A percentile compares a stretch with the other conserved stretches of the same genome.
phyloP scores from a whole-genome alignment of 2,797 vertebrate genomes.

The Gallinago stenura region DNA sequence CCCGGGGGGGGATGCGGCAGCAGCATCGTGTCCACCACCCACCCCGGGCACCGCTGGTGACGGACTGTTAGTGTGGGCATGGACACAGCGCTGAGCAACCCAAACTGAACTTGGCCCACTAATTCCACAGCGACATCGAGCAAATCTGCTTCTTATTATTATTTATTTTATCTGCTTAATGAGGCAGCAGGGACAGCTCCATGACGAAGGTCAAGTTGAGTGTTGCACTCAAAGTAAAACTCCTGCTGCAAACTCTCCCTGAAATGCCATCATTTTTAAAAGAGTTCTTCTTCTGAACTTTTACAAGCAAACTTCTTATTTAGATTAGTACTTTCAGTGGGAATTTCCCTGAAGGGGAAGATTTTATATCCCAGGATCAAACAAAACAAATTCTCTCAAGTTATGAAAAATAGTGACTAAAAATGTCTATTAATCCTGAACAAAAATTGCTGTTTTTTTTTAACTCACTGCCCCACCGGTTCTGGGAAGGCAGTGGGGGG shows the following conservation, averaged over 20 bases:
- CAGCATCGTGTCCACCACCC: accelerated
- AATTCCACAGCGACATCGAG: neutral
- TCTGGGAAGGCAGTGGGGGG: neutral
- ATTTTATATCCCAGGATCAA: constrained; percentile 41
- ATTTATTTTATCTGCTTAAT: constrained; percentile 32
- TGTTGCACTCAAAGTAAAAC: constrained; percentile 3
- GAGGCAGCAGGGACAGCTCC: constrained; percentile 15
- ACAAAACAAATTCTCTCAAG: constrained; percentile 8
- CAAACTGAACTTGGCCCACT: neutral
- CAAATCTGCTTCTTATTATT: constrained; percentile 44
- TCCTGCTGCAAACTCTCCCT: neutral
- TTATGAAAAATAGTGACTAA: constrained; percentile 32
- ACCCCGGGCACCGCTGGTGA: accelerated
- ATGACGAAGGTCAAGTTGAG: constrained; percentile 37
- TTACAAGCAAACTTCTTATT: constrained; percentile 32
- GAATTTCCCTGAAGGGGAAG: constrained; percentile 34
- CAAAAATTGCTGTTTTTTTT: neutral
- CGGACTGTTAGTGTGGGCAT: neutral
- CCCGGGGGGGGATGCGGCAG: neutral
- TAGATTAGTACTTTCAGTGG: constrained; percentile 18
- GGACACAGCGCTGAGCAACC: neutral
- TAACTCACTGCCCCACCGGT: neutral
- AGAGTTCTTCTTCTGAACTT: constrained; percentile 35
- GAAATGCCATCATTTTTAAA: constrained; percentile 13
- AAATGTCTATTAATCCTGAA: constrained; percentile 12